Percentiles rank a stretch among this genome's conserved stretches.
Evolutionary conservation across 2,113 vertebrate genomes (phyloP).

Genomic region (Campylorhamphus procurvoides): DNA sequence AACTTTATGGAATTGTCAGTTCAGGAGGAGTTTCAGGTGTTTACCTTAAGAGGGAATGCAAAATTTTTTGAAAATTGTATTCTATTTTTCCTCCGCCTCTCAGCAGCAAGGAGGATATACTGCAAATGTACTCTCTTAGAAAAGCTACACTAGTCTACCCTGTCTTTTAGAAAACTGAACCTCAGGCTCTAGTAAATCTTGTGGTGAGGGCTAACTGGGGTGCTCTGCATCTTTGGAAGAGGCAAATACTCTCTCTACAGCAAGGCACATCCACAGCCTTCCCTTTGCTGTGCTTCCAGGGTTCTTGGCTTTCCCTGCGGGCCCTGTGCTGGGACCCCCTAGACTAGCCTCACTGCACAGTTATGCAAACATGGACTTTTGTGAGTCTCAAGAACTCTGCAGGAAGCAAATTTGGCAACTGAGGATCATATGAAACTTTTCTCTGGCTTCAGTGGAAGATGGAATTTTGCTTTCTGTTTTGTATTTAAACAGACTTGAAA

Average conservation of each 20-base stretch:
- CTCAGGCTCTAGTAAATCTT: neutral
- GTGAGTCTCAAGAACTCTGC: neutral
- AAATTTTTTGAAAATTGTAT: neutral
- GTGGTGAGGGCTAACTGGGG: neutral
- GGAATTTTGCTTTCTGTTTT: slow-evolving; percentile 39
- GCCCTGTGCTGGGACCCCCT: neutral
- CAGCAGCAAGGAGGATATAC: neutral
- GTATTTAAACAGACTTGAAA: slow-evolving; percentile 39
- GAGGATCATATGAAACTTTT: neutral
- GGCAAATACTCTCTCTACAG: neutral
- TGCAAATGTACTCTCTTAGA: neutral
- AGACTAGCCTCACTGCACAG: neutral
- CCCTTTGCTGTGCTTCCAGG: neutral
- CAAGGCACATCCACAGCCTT: neutral
- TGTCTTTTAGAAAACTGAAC: neutral
- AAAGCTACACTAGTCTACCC: neutral
- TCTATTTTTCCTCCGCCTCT: neutral
- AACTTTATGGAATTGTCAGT: neutral
- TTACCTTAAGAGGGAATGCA: neutral
- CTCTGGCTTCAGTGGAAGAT: neutral
- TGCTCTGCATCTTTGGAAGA: neutral
- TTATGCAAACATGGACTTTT: neutral
- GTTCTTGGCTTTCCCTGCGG: neutral
- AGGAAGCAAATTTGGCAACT: neutral
- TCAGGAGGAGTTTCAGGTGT: neutral